Evolutionary conservation across 2,113 vertebrate species (phyloP), one percentile per base, ranked within the genome.

Genomic region (Cebus imitator): DNA sequence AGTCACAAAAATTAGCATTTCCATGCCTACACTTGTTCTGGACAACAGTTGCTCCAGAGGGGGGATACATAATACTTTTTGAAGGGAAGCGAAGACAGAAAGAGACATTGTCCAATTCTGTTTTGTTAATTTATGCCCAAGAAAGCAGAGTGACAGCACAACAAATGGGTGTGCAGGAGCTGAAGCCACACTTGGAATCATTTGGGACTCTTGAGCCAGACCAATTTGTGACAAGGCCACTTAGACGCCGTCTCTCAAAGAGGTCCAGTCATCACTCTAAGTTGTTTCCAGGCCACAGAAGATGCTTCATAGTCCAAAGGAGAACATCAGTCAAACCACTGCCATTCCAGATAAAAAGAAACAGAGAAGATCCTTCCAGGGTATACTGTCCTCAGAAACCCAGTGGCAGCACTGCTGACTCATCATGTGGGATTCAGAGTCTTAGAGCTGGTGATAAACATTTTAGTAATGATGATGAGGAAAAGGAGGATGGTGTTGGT

Each of bases 221-320:
- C 70, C 37, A 0, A 50, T 89, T 3, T 88, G 68, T 88, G 25
- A 35, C 2, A 5, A 43, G 48, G 61, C 20, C 58, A 43, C 58
- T 52, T 78, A 70, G 68, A 78, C 8, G 2, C 27, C 70, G 70
- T 87, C 92, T 87, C 66, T 27, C 12, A 5, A 68, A 50, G 27
- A 70, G 10, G 7, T 13, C 2, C 0, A 0, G 3, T n/a, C 78
- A 18, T 72, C 58, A 3, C 25, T 61, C 17, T 70, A 8, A 1
- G 25, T 48, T 21, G 27, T 64, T 18, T 45, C 18, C 30, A 14
- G 83, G 73, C 8, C 78, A 43, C 9, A 0, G 0, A 27, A 13
- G 21, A 45, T 18, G 23, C 16, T 17, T 37, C 20, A 7, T 12
- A 4, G 9, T 40, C 40, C 7, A 0, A 10, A 37, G 16, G 50